Evolutionary conservation across 2,888 invertebrate species (phyloP).

Genomic region (Apomyelois bistriatella): DNA sequence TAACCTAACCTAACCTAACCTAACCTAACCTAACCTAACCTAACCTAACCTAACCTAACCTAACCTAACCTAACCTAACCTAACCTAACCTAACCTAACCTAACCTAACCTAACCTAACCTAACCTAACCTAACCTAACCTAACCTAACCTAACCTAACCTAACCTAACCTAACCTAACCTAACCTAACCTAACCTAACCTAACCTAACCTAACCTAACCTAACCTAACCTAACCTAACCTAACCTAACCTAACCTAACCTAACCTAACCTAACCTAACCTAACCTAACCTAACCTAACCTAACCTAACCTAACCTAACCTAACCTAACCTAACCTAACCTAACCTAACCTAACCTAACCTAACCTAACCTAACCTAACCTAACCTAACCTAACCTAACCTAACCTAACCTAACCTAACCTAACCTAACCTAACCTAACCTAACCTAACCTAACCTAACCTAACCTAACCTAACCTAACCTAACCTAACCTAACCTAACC

Average conservation of each 20-base stretch:
- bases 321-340: conserved; percentile 16
- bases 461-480: conserved; percentile 18
- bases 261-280: conserved; percentile 26
- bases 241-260: conserved; percentile 27
- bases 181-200: conserved; percentile 22
- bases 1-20: conserved; percentile 17
- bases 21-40: conserved; percentile 23
- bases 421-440: conserved; percentile 23
- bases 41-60: conserved; percentile 26
- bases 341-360: conserved; percentile 19
- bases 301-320: conserved; percentile 18
- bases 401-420: conserved; percentile 22
- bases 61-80: conserved; percentile 25
- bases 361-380: conserved; percentile 23
- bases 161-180: conserved; percentile 21
- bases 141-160: conserved; percentile 25
- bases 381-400: conserved; percentile 24
- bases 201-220: conserved; percentile 22
- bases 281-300: conserved; percentile 26
- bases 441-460: conserved; percentile 21
- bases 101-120: conserved; percentile 23
- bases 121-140: conserved; percentile 23
- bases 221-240: conserved; percentile 26
- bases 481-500: conserved; percentile 7
- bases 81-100: conserved; percentile 23